These are phyloP conservation scores for Phaethon lepturus DNA, from an alignment of 2,113 vertebrate species.

Conservation along the genomic window DNA sequence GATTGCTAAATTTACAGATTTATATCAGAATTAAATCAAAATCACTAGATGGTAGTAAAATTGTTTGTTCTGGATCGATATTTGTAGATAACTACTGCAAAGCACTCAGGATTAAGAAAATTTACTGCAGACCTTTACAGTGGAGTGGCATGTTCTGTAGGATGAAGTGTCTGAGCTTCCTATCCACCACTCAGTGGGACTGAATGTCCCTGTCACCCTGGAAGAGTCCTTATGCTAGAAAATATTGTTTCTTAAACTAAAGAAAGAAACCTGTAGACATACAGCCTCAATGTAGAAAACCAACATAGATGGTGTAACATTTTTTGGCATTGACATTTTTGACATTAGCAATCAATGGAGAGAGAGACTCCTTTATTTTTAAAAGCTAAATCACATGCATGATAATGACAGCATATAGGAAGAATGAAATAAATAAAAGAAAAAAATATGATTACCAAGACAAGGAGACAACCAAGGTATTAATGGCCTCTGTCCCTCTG, in stretches of 20 bases:
- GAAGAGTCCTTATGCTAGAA: background rate
- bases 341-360: background rate
- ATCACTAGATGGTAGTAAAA: background rate
- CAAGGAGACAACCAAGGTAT: background rate
- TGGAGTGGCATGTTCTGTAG: background rate
- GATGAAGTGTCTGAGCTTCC: background rate
- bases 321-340: background rate
- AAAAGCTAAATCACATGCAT: background rate
- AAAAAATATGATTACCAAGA: background rate
- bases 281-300: background rate
- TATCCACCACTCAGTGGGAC: background rate
- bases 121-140: background rate
- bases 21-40: background rate
- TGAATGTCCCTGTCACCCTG: background rate
- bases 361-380: background rate
- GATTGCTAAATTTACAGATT: conserved; percentile 12
- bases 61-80: background rate
- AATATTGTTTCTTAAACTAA: background rate
- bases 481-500: background rate
- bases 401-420: background rate
- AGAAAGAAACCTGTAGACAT: background rate
- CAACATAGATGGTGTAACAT: background rate
- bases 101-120: background rate
- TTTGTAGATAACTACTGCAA: background rate
- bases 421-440: background rate